These are phyloP conservation scores for Macrosteles quadrilineatus DNA, from an alignment of 1,140 invertebrate genomes.

Conservation along the genomic window DNA sequence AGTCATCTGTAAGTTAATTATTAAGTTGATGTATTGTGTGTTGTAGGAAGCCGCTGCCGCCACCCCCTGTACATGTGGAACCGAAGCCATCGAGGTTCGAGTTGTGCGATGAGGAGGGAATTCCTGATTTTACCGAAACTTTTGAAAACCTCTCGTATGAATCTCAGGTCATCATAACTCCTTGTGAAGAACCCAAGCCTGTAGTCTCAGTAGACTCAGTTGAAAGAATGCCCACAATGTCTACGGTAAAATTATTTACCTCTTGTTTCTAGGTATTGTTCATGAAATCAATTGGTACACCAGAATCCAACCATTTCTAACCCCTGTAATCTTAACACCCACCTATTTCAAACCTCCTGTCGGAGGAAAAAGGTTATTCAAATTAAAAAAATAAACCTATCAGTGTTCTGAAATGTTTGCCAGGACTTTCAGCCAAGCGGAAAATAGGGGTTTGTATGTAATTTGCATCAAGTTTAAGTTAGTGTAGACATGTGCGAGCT, in stretches of 20 bases:
- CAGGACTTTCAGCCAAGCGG: too few relatives aligned
- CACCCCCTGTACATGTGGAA: neutral
- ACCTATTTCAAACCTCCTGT: neutral
- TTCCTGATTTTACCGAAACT: neutral
- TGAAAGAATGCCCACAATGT: neutral
- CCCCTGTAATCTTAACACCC: neutral
- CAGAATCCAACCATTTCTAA: neutral
- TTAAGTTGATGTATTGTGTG: too few relatives aligned
- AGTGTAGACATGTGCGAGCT: too few relatives aligned
- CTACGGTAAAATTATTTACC: neutral
- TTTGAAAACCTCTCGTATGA: conserved; percentile 14
- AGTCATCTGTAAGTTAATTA: too few relatives aligned
- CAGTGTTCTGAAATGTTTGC: neutral
- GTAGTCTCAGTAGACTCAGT: neutral
- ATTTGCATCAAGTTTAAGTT: too few relatives aligned
- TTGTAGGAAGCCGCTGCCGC: too few relatives aligned
- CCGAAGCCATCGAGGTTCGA: conserved; percentile 6
- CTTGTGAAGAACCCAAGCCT: neutral
- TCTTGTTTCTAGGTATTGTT: too few relatives aligned
- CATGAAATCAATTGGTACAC: neutral
- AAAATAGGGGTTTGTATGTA: too few relatives aligned
- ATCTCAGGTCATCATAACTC: neutral
- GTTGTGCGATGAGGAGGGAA: neutral
- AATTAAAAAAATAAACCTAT: neutral
- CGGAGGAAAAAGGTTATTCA: neutral